Conservation (phyloP, 2,797 vertebrate species). For the Pseudochirops cupreus region DNA sequence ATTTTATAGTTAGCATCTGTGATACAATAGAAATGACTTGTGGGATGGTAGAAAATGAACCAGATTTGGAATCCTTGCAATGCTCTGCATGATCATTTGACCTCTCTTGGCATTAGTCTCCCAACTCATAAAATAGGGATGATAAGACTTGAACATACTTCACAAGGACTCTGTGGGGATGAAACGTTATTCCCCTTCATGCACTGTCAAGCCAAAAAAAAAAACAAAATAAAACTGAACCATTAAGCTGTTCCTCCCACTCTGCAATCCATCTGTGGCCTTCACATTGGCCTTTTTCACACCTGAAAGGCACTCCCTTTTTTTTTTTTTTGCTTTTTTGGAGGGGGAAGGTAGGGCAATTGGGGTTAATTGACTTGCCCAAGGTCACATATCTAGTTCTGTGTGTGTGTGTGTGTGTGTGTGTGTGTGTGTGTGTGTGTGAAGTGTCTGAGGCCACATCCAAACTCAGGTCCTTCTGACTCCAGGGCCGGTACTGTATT, state of each 20-base stretch:
- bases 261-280: not conserved
- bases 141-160: not conserved
- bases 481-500: too few species aligned
- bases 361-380: too few species aligned
- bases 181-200: not conserved
- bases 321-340: too few species aligned
- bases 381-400: too few species aligned
- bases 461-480: too few species aligned
- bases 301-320: not conserved
- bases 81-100: not conserved
- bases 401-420: too few species aligned
- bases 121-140: not conserved
- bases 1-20: slow-evolving; percentile 28
- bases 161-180: not conserved
- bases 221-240: not conserved
- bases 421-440: too few species aligned
- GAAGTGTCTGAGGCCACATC: too few species aligned
- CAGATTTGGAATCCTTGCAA: not conserved
- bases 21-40: not conserved
- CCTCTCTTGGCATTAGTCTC: not conserved
- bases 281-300: not conserved
- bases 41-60: not conserved
- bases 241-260: not conserved
- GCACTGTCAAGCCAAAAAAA: not conserved
- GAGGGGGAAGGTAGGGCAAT: too few species aligned